Percentiles rank a stretch among this genome's conserved stretches.
phyloP scores from a whole-genome alignment of 2,797 vertebrate species.

The Anas georgica region DNA sequence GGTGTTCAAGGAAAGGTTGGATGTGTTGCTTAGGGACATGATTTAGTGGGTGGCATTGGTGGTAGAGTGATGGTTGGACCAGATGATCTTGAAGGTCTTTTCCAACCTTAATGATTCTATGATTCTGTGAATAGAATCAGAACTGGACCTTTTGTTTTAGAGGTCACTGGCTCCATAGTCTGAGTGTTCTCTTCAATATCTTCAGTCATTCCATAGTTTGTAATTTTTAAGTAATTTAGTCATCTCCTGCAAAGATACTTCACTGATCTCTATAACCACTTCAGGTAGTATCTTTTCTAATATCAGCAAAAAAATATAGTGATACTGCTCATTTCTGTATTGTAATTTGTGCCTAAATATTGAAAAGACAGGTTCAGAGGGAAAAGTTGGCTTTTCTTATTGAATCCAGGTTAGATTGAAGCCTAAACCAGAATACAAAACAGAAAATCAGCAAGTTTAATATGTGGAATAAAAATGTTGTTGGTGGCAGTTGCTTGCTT shows the following conservation, averaged over 20 bases:
- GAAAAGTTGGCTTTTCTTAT: not conserved
- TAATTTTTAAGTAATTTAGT: not conserved
- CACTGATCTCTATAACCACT: accelerated
- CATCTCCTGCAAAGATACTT: not conserved
- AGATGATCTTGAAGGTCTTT: no score
- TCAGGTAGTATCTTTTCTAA: not conserved
- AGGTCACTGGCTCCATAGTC: not conserved
- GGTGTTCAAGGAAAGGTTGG: no score
- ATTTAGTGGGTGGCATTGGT: no score
- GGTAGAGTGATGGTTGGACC: no score
- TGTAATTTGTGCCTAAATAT: not conserved
- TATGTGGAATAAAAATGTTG: no score
- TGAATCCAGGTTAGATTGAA: not conserved
- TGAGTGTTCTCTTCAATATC: not conserved
- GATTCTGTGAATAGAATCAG: not conserved
- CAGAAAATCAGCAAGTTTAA: not conserved
- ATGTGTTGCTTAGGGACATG: no score
- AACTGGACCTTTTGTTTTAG: not conserved
- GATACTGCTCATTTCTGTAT: not conserved
- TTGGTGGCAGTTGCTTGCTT: not conserved
- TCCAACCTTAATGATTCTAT: no score
- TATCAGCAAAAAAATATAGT: not conserved
- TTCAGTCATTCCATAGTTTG: not conserved
- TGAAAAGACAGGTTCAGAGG: not conserved
- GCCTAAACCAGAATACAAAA: not conserved